Percentiles rank a stretch among this genome's conserved stretches.
Conservation (phyloP, 2,113 vertebrate species). For the Grallaria varia region DNA sequence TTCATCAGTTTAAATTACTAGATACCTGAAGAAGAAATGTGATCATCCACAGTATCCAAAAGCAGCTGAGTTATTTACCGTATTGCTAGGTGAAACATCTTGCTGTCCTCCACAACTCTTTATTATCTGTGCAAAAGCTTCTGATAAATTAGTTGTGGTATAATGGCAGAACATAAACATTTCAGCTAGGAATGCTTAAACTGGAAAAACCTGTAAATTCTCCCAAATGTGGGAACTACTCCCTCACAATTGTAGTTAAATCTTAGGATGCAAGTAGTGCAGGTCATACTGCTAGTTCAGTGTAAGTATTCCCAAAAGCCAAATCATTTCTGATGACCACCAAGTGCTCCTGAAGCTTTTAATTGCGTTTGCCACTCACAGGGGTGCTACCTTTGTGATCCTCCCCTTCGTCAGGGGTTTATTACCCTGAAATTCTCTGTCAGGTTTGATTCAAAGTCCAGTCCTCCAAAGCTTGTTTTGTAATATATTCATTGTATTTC, state of each 20-base stretch:
- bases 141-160: background rate
- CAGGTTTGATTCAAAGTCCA: background rate
- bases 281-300: background rate
- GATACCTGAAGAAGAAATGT: background rate
- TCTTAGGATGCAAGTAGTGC: background rate
- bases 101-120: background rate
- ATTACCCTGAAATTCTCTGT: background rate
- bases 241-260: background rate
- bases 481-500: background rate
- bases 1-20: background rate
- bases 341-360: background rate
- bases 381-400: background rate
- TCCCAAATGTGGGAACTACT: background rate
- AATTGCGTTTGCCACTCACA: background rate
- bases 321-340: background rate
- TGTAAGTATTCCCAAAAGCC: background rate
- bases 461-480: background rate
- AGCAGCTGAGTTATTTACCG: background rate
- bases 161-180: background rate
- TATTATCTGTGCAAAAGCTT: background rate
- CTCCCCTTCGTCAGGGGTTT: background rate
- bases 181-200: background rate
- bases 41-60: background rate
- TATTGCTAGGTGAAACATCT: background rate
- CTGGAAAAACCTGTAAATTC: background rate